A percentile compares a stretch with the other conserved stretches of the same genome.
Evolutionary conservation across 2,888 invertebrate genomes (phyloP).

Genomic region (Tholera decimalis): DNA sequence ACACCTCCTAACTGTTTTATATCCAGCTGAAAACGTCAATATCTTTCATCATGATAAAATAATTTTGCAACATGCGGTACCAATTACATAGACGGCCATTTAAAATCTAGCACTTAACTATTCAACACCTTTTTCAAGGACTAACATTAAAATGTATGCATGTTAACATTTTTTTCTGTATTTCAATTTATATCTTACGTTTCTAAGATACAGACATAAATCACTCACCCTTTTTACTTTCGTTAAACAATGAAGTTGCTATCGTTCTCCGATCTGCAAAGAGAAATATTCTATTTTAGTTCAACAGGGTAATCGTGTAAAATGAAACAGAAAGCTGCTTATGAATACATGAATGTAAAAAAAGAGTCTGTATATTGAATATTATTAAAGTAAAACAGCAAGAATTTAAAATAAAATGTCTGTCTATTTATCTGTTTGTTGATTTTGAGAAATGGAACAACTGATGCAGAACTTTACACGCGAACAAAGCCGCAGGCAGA

Average conservation of each 20-base stretch:
- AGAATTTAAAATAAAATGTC: no score
- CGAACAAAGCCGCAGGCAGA: no score
- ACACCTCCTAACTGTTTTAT: not conserved
- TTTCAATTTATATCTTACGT: conserved; percentile 17
- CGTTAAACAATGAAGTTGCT: conserved; percentile 35
- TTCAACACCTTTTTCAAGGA: conserved; percentile 38
- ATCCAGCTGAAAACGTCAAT: conserved; percentile 9
- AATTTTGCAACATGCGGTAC: conserved; percentile 22
- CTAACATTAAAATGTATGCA: conserved; percentile 22
- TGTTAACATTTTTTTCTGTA: conserved; percentile 14
- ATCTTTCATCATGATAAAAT: conserved; percentile 6
- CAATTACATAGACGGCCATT: conserved; percentile 41
- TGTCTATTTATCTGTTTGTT: no score
- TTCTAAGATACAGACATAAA: conserved; percentile 33
- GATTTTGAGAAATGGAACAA: no score
- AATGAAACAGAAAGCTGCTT: not conserved
- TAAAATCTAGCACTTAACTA: conserved; percentile 21
- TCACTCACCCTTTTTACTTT: conserved; percentile 52
- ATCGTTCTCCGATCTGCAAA: conserved; percentile 49
- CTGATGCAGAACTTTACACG: no score
- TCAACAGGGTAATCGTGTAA: not conserved
- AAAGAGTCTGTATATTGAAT: no score
- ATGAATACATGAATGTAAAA: no score
- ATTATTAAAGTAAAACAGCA: no score
- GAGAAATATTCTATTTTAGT: conserved; percentile 25